A percentile compares a stretch with the other conserved stretches of the same genome.
Conservation (phyloP, 2,797 vertebrate species). For the Sebastes flavidus region DNA sequence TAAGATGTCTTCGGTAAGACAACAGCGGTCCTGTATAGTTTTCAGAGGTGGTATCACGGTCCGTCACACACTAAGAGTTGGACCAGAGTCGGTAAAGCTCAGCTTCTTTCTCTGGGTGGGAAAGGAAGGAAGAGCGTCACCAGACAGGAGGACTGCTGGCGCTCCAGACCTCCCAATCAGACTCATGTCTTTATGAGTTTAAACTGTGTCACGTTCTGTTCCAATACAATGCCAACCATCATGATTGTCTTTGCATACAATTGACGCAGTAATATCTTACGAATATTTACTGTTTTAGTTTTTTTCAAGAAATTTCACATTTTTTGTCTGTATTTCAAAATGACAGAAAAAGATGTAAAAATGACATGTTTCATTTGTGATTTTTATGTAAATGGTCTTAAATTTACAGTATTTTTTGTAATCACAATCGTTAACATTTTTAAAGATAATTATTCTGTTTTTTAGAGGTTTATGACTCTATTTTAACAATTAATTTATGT, state of each 20-base stretch:
- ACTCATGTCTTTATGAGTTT: conserved; percentile 42
- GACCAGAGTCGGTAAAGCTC: conserved; percentile 32
- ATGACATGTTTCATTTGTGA: too few species aligned
- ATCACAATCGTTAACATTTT: too few species aligned
- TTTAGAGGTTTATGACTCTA: too few species aligned
- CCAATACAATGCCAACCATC: not conserved
- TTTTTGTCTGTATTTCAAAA: too few species aligned
- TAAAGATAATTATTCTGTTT: too few species aligned
- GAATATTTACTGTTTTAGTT: not conserved
- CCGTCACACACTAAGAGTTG: conserved; percentile 20
- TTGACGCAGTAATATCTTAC: too few species aligned
- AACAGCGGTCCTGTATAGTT: not conserved
- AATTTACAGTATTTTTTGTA: too few species aligned
- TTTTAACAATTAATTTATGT: too few species aligned
- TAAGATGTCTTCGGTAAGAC: not conserved
- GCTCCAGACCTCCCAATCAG: conserved; percentile 57
- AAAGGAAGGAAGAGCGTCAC: conserved; percentile 88
- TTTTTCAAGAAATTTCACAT: too few species aligned
- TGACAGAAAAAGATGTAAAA: too few species aligned
- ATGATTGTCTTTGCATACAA: not conserved
- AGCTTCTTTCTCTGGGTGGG: conserved; percentile 78
- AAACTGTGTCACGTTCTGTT: conserved; percentile 29
- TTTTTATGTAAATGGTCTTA: too few species aligned
- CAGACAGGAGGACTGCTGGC: conserved; percentile 70
- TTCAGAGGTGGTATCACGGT: not conserved